Evolutionary conservation across 2,888 invertebrate species (phyloP), one percentile per base, ranked within the genome.

Genomic region (Drosophila monieri): DNA sequence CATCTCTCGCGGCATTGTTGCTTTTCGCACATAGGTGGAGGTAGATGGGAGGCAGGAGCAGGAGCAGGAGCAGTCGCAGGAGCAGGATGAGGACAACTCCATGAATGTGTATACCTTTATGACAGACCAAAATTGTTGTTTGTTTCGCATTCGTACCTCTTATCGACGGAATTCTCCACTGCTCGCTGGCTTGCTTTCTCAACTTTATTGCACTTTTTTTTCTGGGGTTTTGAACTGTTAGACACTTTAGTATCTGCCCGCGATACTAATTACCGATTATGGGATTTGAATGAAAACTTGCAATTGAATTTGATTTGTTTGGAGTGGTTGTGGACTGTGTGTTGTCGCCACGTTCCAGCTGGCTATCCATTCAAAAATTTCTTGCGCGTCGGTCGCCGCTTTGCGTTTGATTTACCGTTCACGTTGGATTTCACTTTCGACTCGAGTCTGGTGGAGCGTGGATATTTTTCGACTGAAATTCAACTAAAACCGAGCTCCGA

Each of bases 341-440:
- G 47, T 41, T 48, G 59, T 59, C 44, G 60, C 14, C n/a, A 35
- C 35, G n/a, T 35, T 61, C 61, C 65, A 56, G 46, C 35, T 35
- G 35, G n/a, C 65, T 69, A 1, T 81, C 74, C 67, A 77, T 87
- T 85, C 77, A 77, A 88, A 64, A 74, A 71, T 67, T 70, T 61
- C 55, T 37, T 71, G 67, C 73, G 70, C 73, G 37, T 56, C 54
- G 68, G 68, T 35, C 57, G 73, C 64, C 49, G 68, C 60, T 73
- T 57, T 80, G 74, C 65, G 56, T 77, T 85, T 83, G 48, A 48
- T 85, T 85, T 67, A 79, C 79, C 85, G 85, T 85, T 78, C 30
- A 46, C 60, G 59, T 37, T 60, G 60, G 86, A 80, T 84, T 87
- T 87, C 78, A 81, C 87, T 87, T 87, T 81, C 81, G 78, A 87